Base-by-base conservation (phyloP, 2,113 vertebrate genomes). In the Trematocara zebra region DNA sequence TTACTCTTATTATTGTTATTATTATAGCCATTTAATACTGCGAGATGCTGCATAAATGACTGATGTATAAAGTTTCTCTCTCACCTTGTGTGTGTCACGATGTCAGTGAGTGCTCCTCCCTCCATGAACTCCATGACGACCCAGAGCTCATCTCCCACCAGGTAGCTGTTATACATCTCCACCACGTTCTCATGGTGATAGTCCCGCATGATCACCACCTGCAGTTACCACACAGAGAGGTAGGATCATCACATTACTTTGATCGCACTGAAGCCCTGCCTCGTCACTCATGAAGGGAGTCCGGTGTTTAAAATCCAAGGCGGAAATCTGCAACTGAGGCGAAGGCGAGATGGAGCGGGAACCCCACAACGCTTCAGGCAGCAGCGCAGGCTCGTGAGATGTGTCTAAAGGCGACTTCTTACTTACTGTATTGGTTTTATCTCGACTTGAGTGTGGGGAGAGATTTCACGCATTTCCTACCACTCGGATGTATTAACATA, bases 51-150 rank as follows among this genome's bases (percentile, higher is more conserved):
- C 14, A 61, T n/a, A 51, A 56, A 33, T 33, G 17, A 74, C 6
- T 11, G 11, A 47, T 11, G 28, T 12, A 11, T 17, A n/a, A 51
- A 18, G 15, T 28, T 35, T n/a, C 17, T 40, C 20, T 64, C 80
- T 31, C 85, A 97, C 98, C 98, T 97, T 85, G 98, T 99, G 92
- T 99, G 98, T 1, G 98, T 99, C 89, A 99, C 98, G 0, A 99
- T 99, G 94, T 99, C 98, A 0, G 98, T 99, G 78, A 99, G 93
- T 1, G 98, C 98, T 0, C 98, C 98, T 0, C 98, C 98, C 78
- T 99, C 98, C 90, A 99, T 94, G 89, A 99, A 99, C 95, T 99
- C 98, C 98, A 99, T 99, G 83, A 99, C 98, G 1, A 99, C 98
- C 98, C 98, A 99, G 87, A 99, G 97, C 91, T 99, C 98, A 1